These are phyloP conservation scores for Oxyscelio sp. DNA, from an alignment of 2,888 invertebrate genomes.

Conservation along the genomic window DNA sequence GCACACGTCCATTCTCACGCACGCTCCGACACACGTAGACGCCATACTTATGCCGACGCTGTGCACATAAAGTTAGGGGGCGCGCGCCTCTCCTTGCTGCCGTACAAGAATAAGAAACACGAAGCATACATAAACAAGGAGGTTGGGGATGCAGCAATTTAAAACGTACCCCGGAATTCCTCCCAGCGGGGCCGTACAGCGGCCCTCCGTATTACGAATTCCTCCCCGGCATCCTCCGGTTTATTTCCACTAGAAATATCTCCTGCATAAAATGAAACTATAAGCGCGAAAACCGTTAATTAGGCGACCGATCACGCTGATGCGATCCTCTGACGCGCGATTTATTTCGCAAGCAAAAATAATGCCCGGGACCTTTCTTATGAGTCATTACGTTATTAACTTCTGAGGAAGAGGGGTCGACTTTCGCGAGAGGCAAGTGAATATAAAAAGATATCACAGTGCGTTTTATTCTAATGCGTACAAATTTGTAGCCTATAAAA, in stretches of 20 bases:
- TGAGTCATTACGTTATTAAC: conserved; percentile 2
- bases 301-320: conserved; percentile 59
- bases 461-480: neutral
- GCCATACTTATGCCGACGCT: conserved; percentile 87
- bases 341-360: conserved; percentile 22
- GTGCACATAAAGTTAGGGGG: conserved; percentile 88
- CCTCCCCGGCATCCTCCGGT: conserved; percentile 78
- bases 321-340: conserved; percentile 1
- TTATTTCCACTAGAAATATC: conserved; percentile 78
- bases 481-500: neutral
- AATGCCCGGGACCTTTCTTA: neutral
- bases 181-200: conserved; percentile 88
- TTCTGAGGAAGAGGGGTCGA: neutral
- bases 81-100: conserved; percentile 82
- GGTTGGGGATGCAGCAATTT: conserved; percentile 89
- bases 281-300: conserved; percentile 76
- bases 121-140: conserved; percentile 88
- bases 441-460: conserved; percentile 5
- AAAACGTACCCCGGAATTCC: conserved; percentile 89
- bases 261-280: conserved; percentile 80
- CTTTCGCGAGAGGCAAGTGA: neutral
- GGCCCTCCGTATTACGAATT: conserved; percentile 88
- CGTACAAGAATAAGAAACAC: conserved; percentile 89
- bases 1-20: conserved; percentile 52
- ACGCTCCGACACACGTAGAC: conserved; percentile 79